These are phyloP conservation scores for Sylvilagus bachmani DNA, from an alignment of 2,113 vertebrate genomes.

Conservation along the genomic window DNA sequence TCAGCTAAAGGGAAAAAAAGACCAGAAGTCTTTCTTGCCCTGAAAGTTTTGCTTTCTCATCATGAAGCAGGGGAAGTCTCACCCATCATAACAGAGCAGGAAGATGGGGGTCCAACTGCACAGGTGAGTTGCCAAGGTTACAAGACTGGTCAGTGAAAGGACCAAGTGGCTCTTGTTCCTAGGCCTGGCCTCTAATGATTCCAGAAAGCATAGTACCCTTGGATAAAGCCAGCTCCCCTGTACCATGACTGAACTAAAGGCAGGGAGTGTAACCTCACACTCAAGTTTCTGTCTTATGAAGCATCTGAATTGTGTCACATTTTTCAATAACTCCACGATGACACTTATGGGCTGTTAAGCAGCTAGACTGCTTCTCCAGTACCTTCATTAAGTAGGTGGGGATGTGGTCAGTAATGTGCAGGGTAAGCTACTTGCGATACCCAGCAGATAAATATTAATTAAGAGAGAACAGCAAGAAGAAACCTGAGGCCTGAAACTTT, in stretches of 20 bases:
- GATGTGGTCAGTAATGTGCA: neutral
- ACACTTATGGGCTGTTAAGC: neutral
- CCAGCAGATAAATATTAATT: conserved; percentile 39
- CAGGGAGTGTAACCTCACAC: neutral
- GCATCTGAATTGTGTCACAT: neutral
- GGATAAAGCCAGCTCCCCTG: neutral
- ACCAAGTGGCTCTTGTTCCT: neutral
- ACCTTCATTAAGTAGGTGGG: conserved; percentile 5
- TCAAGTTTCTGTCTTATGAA: neutral
- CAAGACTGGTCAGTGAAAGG: neutral
- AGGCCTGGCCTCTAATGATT: neutral
- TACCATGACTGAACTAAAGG: neutral
- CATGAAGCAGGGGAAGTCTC: neutral
- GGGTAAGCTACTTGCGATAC: neutral
- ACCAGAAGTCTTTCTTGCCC: neutral
- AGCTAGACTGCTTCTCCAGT: neutral
- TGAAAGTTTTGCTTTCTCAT: conserved; percentile 33
- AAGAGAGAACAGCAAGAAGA: neutral
- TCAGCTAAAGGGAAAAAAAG: neutral
- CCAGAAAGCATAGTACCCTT: neutral
- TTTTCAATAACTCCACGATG: neutral
- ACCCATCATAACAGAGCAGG: neutral
- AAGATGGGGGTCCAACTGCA: neutral
- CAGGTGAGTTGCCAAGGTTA: neutral
- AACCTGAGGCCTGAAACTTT: neutral